Evolutionary conservation across 2,113 vertebrate genomes (phyloP).

Genomic region (Connochaetes taurinus): DNA sequence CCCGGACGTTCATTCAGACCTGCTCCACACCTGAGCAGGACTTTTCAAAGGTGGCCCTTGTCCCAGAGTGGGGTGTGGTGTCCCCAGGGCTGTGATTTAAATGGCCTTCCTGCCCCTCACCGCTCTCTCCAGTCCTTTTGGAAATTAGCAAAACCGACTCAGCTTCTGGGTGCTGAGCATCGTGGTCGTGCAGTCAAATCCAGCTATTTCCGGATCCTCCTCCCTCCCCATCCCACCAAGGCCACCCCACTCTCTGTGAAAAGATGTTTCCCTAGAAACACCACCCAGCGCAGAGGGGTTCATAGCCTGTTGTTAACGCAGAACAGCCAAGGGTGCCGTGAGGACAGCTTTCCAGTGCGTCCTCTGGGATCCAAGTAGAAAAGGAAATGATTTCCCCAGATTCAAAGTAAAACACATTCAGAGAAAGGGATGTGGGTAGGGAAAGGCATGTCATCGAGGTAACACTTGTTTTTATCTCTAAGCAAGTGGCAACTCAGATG

Average conservation of each 20-base stretch:
- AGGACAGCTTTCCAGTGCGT: background rate
- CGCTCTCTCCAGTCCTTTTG: conserved; percentile 22
- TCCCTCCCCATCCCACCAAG: conserved; percentile 36
- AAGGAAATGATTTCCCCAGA: background rate
- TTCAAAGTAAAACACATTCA: background rate
- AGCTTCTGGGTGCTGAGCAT: conserved; percentile 61
- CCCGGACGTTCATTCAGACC: background rate
- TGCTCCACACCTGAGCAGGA: background rate
- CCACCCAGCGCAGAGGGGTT: conserved; percentile 1
- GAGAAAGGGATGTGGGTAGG: background rate
- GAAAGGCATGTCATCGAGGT: background rate
- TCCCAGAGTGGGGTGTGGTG: background rate
- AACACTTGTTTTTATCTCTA: background rate
- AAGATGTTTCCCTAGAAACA: conserved; percentile 71
- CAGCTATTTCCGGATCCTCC: conserved; percentile 70
- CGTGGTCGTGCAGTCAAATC: conserved; percentile 55
- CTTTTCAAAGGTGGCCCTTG: background rate
- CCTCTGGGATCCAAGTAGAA: background rate
- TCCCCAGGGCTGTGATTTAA: background rate
- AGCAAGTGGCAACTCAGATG: background rate
- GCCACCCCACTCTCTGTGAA: conserved; percentile 47
- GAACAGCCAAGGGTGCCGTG: conserved; percentile 12
- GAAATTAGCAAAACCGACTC: conserved; percentile 65
- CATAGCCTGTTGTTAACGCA: conserved; percentile 8
- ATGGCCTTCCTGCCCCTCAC: background rate